Base-by-base conservation (phyloP, 2,113 vertebrate species). In the Cercopithecus mona region DNA sequence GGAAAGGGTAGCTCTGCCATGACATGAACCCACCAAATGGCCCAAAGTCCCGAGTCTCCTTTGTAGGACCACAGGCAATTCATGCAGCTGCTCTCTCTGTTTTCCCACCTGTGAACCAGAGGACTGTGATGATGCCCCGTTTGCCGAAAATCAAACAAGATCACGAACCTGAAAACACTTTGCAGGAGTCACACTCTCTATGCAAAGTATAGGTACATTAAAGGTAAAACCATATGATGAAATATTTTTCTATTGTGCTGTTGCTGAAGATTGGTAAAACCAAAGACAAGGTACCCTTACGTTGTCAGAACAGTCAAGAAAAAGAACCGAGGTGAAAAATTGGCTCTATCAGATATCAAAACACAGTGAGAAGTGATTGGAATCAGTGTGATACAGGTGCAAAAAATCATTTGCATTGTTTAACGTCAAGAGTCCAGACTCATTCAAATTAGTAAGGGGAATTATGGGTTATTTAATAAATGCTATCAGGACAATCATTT, bases 31-130 rank as follows among this genome's bases (percentile, higher is more conserved):
- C 75, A 8, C 76, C 6, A 17, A 4, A 43, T 0, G 25, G 22
- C 17, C 78, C 27, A 4, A 1, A 52, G 52, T n/a, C 79, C 61
- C 0, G 1, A 22, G 9, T n/a, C 10, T 57, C 23, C 5, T 1
- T 0, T 1, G 17, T 13, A 0, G 1, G 43, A 22, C 70, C 3
- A 17, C 2, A 14, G 79, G 35, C 1, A 10, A 40, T 6, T 11
- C 5, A 5, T 17, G 1, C 25, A 35, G 48, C 43, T 17, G 9
- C 35, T 43, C 35, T 43, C 5, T 6, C 0, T 2, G 76, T 30
- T 48, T 35, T 43, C 17, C 32, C 8, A 0, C 35, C 20, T 52
- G 38, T 25, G 16, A 38, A 48, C 50, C 48, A 0, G 25, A 90
- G 73, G 25, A 6, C 20, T 3, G 10, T 9, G 16, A 25, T 5